These are phyloP conservation scores for Nemurella pictetii DNA, from an alignment of 2,888 invertebrate genomes.

Conservation along the genomic window DNA sequence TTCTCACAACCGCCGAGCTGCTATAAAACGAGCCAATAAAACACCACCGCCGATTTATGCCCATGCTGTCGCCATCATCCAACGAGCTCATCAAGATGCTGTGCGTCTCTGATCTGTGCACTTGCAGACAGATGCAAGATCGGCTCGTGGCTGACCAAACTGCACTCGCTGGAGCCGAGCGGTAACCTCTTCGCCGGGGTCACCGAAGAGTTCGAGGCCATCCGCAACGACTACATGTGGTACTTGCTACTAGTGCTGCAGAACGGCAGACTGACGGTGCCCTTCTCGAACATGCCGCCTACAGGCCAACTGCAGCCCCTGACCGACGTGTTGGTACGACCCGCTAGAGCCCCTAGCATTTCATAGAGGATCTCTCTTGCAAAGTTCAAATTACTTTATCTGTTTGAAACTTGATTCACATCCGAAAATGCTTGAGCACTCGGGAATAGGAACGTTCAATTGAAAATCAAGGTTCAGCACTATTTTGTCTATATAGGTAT, in stretches of 20 bases:
- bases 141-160: conserved; percentile 51
- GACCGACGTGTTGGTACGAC: conserved; percentile 51
- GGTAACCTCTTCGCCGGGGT: neutral
- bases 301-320: conserved; percentile 49
- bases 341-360: too few species aligned
- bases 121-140: conserved; percentile 45
- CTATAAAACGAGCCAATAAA: too few species aligned
- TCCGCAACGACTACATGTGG: conserved; percentile 55
- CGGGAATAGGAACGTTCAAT: too few species aligned
- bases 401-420: too few species aligned
- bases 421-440: too few species aligned
- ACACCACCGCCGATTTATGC: neutral
- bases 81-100: neutral
- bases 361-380: too few species aligned
- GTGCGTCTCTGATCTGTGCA: neutral
- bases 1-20: too few species aligned
- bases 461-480: too few species aligned
- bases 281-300: conserved; percentile 51
- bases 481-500: too few species aligned
- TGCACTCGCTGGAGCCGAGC: conserved; percentile 48
- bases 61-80: neutral
- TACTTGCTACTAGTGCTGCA: conserved; percentile 54
- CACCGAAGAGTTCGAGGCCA: conserved; percentile 35
- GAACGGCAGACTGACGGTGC: conserved; percentile 51
- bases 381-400: too few species aligned